Percentiles rank a stretch among this genome's conserved stretches.
Evolutionary conservation across 2,113 vertebrate genomes (phyloP).

Genomic region (Puffinus mauretanicus): DNA sequence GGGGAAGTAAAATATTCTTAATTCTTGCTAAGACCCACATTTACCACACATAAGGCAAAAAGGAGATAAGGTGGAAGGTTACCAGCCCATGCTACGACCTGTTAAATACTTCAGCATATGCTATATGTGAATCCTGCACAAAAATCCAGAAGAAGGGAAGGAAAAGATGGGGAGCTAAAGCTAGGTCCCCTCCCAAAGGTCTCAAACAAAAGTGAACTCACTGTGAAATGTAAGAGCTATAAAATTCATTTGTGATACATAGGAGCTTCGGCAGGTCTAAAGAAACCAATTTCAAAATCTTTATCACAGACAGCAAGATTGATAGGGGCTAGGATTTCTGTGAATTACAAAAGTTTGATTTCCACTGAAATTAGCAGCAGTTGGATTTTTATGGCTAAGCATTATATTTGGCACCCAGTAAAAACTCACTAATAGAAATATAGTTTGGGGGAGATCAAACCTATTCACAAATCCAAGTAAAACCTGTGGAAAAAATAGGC

Average conservation of each 20-base stretch:
- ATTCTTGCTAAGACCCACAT: background rate
- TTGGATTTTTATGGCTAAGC: background rate
- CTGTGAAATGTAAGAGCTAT: background rate
- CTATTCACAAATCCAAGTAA: background rate
- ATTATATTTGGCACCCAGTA: background rate
- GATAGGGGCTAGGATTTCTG: background rate
- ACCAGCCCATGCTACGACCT: background rate
- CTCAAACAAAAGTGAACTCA: background rate
- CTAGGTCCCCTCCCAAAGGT: background rate
- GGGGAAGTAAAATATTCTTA: background rate
- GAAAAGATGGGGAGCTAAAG: background rate
- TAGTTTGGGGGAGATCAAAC: background rate
- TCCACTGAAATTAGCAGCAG: background rate
- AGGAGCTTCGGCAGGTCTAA: background rate
- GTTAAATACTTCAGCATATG: background rate
- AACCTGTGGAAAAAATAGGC: background rate
- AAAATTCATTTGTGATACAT: background rate
- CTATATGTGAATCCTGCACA: background rate
- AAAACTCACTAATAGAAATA: background rate
- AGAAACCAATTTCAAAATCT: background rate
- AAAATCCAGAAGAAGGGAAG: background rate
- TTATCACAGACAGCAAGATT: background rate
- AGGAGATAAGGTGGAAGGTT: background rate
- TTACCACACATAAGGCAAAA: background rate
- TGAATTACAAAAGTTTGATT: background rate